phyloP scores from a whole-genome alignment of 2,797 vertebrate species.

The Sternarchorhynchus goeldii region DNA sequence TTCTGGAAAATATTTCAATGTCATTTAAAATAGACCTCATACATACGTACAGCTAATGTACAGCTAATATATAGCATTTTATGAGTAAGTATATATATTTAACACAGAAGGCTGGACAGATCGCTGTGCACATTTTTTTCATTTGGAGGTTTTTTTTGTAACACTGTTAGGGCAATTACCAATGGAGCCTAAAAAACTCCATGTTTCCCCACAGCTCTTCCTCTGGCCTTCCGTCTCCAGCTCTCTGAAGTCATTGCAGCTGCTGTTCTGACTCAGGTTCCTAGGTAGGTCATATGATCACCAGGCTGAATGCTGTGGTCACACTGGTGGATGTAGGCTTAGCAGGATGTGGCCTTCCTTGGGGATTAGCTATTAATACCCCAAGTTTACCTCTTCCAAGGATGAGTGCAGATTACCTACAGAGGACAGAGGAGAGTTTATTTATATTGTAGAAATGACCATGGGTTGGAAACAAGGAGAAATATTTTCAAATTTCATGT shows the following conservation, averaged over 20 bases:
- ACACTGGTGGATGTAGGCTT: conserved; percentile 31
- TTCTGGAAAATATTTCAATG: too few species aligned
- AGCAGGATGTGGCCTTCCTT: conserved; percentile 26
- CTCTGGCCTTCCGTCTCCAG: neutral
- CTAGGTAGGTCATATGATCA: conserved; percentile 15
- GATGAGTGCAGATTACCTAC: neutral
- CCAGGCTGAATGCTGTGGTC: neutral
- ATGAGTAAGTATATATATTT: too few species aligned
- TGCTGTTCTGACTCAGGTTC: conserved; percentile 7
- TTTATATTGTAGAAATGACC: neutral
- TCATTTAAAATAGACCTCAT: too few species aligned
- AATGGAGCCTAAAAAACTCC: too few species aligned
- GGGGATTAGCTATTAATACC: conserved; percentile 34
- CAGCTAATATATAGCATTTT: too few species aligned
- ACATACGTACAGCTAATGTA: too few species aligned
- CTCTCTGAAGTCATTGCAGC: conserved; percentile 25
- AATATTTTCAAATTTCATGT: neutral
- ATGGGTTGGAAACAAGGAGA: neutral
- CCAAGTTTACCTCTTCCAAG: conserved; percentile 14
- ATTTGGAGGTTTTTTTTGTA: too few species aligned
- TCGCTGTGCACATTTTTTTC: too few species aligned
- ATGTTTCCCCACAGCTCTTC: neutral
- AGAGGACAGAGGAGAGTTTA: conserved; percentile 21
- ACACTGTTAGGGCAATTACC: too few species aligned
- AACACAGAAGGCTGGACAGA: too few species aligned